Evolutionary conservation across 2,113 vertebrate species (phyloP), one percentile per base, ranked within the genome.

Genomic region (Morone saxatilis): DNA sequence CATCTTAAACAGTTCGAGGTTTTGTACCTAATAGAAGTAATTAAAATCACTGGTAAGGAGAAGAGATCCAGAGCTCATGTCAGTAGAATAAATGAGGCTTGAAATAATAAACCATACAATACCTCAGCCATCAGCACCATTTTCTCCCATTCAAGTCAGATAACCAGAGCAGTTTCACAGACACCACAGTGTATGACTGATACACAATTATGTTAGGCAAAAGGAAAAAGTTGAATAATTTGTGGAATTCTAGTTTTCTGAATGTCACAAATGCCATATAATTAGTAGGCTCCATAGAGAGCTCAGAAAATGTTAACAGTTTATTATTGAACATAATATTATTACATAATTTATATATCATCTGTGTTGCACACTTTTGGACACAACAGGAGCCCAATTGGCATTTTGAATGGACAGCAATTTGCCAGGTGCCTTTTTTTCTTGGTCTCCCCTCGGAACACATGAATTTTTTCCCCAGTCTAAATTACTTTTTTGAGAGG

Each of bases 351-450:
- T 54, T 65, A 4, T 43, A 1, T 38, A 12, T 80, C 20, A 48
- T 43, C 71, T 47, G 17, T 59, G 54, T 36, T 66, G 6, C 54
- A 38, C 80, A 60, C 53, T 56, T 68, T 38, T 0, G 1, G 66
- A 56, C 63, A 60, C 76, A 83, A 62, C 41, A 40, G 70, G 56
- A 86, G 70, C 22, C 20, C 48, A 31, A 51, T 16, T 59, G 47
- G 22, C 40, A 76, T 66, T 87, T 76, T 65, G 59, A 66, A 69
- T 78, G 60, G 59, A 59, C 71, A 83, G 59, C 81, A 63, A 53
- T 80, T 81, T 36, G 41, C 57, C 63, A 45, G 67, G 67, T 84
- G 56, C 41, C 41, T 65, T 87, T 80, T 71, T 12, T 61, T 86
- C 81, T 66, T 41, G 17, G 56, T 72, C 57, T 76, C 68, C 36